Base-by-base conservation (phyloP, 2,797 vertebrate genomes). In the Diglossa cyanea region DNA sequence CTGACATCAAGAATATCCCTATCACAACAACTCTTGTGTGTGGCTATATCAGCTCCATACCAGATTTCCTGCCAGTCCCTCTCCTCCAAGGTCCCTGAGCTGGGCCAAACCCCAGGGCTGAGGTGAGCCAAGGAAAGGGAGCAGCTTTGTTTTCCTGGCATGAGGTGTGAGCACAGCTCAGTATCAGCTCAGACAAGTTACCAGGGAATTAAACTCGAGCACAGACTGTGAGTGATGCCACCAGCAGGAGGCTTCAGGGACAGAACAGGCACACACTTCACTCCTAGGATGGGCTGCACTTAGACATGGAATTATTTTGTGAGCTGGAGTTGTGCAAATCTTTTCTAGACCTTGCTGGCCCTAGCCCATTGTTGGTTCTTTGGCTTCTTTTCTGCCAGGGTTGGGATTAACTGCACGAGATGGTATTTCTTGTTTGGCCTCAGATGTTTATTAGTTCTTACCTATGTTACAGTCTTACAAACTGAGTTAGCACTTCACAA, bases 21-120 rank as follows among this genome's bases (percentile, higher is more conserved):
- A 40, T 54, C 61, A 8, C 4, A 33, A 40, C 6, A 47, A 1
- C 19, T 15, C 11, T 13, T 10, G 1, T 5, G 21, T 20, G 35
- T 17, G 73, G 44, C 55, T 63, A 6, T 1, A 6, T 17, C 24
- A 75, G 45, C 35, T 50, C 31, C 7, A 14, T 31, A 18, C 14
- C 33, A 44, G 28, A 6, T 33, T 33, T 13, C 6, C 20, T 47
- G 12, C 0, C 1, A 60, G 25, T 4, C 5, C n/a, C 13, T 61
- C 54, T 47, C 48, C 42, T 54, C 2, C 2, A 11, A 33, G 21
- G 25, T 70, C 7, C 40, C n/a, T 31, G 26, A 14, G 25, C 42
- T 9, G 13, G 13, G 5, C 39, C 44, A 63, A 42, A 10, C 13
- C 35, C 13, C 51, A 7, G 30, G 2, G 31, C 31, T n/a, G 18